A percentile compares a stretch with the other conserved stretches of the same genome.
phyloP scores from a whole-genome alignment of 2,113 vertebrate genomes.

The Toxotes chatareus region DNA sequence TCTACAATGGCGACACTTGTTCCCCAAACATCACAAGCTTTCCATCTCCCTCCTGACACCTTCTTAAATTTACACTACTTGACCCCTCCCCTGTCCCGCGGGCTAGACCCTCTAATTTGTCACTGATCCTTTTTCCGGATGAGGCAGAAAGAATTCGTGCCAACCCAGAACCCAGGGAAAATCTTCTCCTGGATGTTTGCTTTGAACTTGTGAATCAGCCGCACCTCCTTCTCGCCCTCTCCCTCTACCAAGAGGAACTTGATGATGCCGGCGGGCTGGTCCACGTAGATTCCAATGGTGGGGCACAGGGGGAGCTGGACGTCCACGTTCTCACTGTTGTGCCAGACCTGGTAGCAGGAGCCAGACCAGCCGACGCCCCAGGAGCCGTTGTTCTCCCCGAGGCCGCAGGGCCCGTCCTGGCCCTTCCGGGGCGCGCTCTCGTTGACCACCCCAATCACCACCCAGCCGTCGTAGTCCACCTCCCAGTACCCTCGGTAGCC shows the following conservation, averaged over 20 bases:
- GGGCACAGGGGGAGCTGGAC: constrained; percentile 40
- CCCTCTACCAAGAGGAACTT: constrained; percentile 79
- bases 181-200: constrained; percentile 71
- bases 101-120: neutral
- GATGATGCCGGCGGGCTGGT: constrained; percentile 84
- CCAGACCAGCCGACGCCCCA: constrained; percentile 85
- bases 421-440: constrained; percentile 73
- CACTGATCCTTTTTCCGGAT: constrained; percentile 76
- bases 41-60: neutral
- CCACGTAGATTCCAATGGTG: constrained; percentile 79
- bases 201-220: constrained; percentile 78
- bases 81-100: neutral
- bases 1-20: constrained; percentile 39
- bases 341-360: constrained; percentile 84
- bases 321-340: constrained; percentile 78
- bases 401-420: constrained; percentile 75
- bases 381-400: constrained; percentile 83
- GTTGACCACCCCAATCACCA: constrained; percentile 78
- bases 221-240: constrained; percentile 72
- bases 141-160: constrained; percentile 77
- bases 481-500: constrained; percentile 84
- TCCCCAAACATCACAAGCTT: constrained; percentile 54
- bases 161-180: constrained; percentile 83
- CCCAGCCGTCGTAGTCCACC: constrained; percentile 84
- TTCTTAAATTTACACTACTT: constrained; percentile 19